A percentile compares a stretch with the other conserved stretches of the same genome.
These are phyloP conservation scores for Lymantria dispar DNA, from an alignment of 2,888 invertebrate species.

Conservation along the genomic window DNA sequence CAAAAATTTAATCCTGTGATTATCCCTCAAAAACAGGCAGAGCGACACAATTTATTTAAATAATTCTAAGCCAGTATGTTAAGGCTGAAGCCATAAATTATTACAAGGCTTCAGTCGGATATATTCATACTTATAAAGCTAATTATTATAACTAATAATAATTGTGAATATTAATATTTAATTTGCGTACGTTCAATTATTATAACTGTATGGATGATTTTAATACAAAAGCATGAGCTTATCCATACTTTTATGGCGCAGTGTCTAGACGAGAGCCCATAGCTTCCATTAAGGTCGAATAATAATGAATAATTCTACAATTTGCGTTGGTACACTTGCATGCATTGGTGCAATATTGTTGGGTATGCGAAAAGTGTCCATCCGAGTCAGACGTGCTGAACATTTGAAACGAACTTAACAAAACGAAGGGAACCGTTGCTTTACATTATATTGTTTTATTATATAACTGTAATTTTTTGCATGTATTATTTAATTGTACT, in stretches of 20 bases:
- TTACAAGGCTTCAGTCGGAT: constrained; percentile 8
- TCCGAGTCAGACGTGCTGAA: constrained; percentile 43
- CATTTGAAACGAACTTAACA: constrained; percentile 38
- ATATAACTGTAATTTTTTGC: constrained; percentile 49
- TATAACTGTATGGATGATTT: constrained; percentile 27
- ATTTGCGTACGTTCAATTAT: constrained; percentile 24
- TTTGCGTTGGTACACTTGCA: constrained; percentile 50
- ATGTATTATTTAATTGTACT: constrained; percentile 25
- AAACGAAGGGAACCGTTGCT: constrained; percentile 40
- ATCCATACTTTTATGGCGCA: constrained; percentile 36
- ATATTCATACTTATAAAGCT: not conserved
- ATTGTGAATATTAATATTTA: constrained; percentile 23
- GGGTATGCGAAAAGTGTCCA: constrained; percentile 44
- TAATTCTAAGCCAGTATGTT: not conserved
- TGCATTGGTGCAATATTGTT: constrained; percentile 46
- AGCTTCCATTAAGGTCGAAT: constrained; percentile 40
- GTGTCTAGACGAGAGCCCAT: constrained; percentile 37
- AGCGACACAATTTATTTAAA: not conserved
- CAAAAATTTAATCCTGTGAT: constrained; percentile 27
- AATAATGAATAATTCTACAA: constrained; percentile 58
- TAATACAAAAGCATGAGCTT: constrained; percentile 29
- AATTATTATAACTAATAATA: constrained; percentile 10
- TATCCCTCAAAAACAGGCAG: constrained; percentile 14
- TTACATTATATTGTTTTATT: constrained; percentile 39
- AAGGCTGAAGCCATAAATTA: not conserved